Base-by-base conservation (phyloP, 2,888 invertebrate genomes). In the Gymnocheta viridis region DNA sequence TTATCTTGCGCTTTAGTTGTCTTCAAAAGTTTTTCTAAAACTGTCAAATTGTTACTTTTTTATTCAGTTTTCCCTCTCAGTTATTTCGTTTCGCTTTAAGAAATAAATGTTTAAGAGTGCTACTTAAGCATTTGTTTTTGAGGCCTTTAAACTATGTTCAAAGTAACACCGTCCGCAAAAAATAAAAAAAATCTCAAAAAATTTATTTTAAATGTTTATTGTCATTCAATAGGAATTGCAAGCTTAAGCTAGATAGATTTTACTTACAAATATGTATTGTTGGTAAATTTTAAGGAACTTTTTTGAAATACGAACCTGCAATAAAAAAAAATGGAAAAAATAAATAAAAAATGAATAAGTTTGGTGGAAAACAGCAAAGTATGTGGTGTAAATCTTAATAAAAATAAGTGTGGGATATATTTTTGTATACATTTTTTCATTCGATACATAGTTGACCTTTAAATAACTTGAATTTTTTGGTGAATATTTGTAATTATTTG, bases 301-400 rank as follows among this genome's bases (percentile, higher is more conserved):
- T 9, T 69, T 62, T 17, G 29, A 2, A 38, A 22, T 38, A 78
- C 78, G 60, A 38, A 82, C 82, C 82, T 82, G 82, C 4, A 82
- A 82, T 7, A 58, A 67, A 47, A 82, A 44, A 7, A 56, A 17
- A 38, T 19, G 58, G 58, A 70, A 12, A 70, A 70, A 66, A 7
- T 60, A 0, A 9, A 38, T 44, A 17, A n/a, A n/a, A n/a, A n/a
- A n/a, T n/a, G n/a, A n/a, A n/a, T 78, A 51, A 78, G 64, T 74
- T 64, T 51, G 7, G 12, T 6, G 12, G 3, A 60, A 54, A 58
- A 38, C 27, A n/a, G 1, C 12, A 38, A 49, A 64, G 3, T 24
- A 38, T 41, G n/a, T 10, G 19, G 29, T 19, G 29, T 10, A 10
- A 67, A 67, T 38, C 38, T 9, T 56, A 29, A 10, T 41, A 1